A percentile compares a stretch with the other conserved stretches of the same genome.
Evolutionary conservation across 2,113 vertebrate genomes (phyloP).

Genomic region (Dipodomys spectabilis): DNA sequence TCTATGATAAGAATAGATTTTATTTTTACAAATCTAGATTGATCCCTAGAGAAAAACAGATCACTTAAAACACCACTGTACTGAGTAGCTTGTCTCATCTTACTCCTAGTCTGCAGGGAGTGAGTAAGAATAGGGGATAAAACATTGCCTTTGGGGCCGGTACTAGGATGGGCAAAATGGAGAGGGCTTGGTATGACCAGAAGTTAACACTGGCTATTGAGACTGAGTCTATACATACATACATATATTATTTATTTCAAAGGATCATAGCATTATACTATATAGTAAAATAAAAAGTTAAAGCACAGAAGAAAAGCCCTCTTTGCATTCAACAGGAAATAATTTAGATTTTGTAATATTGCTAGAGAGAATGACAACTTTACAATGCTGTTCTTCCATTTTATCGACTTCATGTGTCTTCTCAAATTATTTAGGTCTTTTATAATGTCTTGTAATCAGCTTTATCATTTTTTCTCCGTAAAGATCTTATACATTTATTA

Average conservation of each 20-base stretch:
- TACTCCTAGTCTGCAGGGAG: not conserved
- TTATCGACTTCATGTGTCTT: slow-evolving; percentile 20
- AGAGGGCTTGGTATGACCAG: not conserved
- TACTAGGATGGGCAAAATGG: not conserved
- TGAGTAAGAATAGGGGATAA: not conserved
- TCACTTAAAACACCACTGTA: not conserved
- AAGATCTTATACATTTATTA: not conserved
- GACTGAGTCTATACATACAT: too few species aligned
- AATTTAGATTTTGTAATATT: slow-evolving; percentile 37
- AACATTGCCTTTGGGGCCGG: not conserved
- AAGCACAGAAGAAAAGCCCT: not conserved
- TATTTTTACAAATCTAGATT: slow-evolving; percentile 36
- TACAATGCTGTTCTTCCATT: not conserved
- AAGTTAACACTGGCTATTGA: not conserved
- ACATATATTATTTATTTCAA: too few species aligned
- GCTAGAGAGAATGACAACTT: not conserved
- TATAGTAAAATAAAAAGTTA: too few species aligned
- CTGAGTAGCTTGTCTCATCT: not conserved
- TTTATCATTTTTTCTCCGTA: slow-evolving; percentile 33
- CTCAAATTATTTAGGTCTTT: not conserved
- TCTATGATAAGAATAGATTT: not conserved
- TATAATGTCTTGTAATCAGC: slow-evolving; percentile 5
- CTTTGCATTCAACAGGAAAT: slow-evolving; percentile 23
- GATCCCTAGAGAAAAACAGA: not conserved
- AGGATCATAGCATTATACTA: not conserved